Evolutionary conservation across 1,140 invertebrate genomes (phyloP).

Genomic region (Drosophila cardini): DNA sequence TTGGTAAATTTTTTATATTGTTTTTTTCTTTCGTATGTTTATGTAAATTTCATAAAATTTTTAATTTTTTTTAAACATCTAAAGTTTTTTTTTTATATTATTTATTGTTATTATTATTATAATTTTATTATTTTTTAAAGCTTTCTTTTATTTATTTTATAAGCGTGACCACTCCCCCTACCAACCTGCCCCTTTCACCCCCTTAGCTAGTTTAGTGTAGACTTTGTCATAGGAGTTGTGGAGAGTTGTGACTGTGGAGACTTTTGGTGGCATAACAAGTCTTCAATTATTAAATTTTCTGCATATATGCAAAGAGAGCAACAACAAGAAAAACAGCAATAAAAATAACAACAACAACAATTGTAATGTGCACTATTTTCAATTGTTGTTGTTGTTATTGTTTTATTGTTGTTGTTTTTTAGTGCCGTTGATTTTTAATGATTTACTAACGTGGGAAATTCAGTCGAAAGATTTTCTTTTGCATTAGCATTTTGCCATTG

Average conservation of each 20-base stretch:
- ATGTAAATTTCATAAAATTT: too few species aligned
- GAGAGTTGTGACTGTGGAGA: slow-evolving; percentile 9
- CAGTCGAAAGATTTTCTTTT: slow-evolving; percentile 58
- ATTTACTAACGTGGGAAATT: slow-evolving; percentile 77
- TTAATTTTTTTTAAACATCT: too few species aligned
- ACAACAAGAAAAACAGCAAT: slow-evolving; percentile 10
- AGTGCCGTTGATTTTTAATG: slow-evolving; percentile 70
- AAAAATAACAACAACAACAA: slow-evolving; percentile 14
- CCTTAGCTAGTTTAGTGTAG: background rate
- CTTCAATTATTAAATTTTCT: slow-evolving; percentile 47
- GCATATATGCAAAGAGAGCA: slow-evolving; percentile 39
- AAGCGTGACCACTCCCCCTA: background rate
- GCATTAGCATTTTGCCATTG: slow-evolving; percentile 64
- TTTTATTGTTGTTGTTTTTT: slow-evolving; percentile 33
- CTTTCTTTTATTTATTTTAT: background rate
- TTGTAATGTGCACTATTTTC: slow-evolving; percentile 28
- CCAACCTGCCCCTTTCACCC: background rate
- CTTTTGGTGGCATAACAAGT: slow-evolving; percentile 31
- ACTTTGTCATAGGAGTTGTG: background rate
- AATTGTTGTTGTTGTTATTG: slow-evolving; percentile 14
- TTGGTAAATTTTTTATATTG: too few species aligned
- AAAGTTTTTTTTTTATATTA: background rate
- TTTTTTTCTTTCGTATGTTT: too few species aligned
- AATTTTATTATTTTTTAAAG: background rate
- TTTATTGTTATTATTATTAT: background rate